Conservation (phyloP, 2,888 invertebrate species). For the Crepidodera aurea region DNA sequence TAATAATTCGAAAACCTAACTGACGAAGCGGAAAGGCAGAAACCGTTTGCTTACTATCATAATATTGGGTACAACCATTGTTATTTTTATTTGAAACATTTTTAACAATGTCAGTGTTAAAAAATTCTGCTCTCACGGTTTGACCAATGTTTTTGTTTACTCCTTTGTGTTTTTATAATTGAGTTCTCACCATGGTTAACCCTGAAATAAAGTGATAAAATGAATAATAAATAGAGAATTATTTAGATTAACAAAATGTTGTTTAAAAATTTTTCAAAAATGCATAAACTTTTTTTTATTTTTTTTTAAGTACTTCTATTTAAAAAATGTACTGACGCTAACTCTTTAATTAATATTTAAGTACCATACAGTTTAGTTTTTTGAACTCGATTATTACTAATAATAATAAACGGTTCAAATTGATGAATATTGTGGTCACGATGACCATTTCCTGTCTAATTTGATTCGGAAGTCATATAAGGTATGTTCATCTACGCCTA, state of each 20-base stretch:
- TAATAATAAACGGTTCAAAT: constrained; percentile 37
- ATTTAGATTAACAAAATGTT: too few species aligned
- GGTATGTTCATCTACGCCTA: constrained; percentile 16
- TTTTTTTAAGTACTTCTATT: too few species aligned
- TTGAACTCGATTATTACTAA: constrained; percentile 32
- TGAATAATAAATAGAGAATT: neutral
- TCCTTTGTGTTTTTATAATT: constrained; percentile 4
- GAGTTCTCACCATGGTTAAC: constrained; percentile 8
- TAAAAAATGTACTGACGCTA: neutral
- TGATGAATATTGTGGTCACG: constrained; percentile 38
- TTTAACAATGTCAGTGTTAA: neutral
- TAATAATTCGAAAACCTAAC: too few species aligned
- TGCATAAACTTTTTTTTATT: too few species aligned
- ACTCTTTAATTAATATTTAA: too few species aligned
- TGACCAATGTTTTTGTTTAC: constrained; percentile 18
- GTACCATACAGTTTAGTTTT: constrained; percentile 29
- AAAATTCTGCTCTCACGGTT: constrained; percentile 3
- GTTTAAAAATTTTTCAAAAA: too few species aligned
- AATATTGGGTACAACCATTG: too few species aligned
- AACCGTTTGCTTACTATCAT: too few species aligned
- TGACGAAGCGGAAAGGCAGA: too few species aligned
- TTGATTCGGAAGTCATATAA: constrained; percentile 37
- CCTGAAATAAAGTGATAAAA: constrained; percentile 4
- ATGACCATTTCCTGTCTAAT: constrained; percentile 34
- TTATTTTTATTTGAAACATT: too few species aligned